A percentile compares a stretch with the other conserved stretches of the same genome.
Conservation (phyloP, 2,113 vertebrate genomes). For the Sceloporus tristichus region DNA sequence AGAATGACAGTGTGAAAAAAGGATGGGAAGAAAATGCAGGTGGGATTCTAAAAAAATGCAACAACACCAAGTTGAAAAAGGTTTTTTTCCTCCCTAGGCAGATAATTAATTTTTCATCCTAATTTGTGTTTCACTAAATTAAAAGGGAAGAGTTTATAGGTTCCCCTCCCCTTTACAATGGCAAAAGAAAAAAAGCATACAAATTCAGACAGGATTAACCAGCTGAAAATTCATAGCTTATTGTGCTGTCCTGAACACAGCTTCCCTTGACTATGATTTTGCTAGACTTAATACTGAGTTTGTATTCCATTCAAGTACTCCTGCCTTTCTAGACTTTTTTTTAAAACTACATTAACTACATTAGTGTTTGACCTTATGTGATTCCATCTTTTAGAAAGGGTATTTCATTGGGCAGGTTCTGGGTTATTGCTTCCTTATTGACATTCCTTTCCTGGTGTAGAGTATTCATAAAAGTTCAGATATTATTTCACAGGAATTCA, state of each 20-base stretch:
- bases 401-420: slow-evolving; percentile 3
- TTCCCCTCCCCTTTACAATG: too few species aligned
- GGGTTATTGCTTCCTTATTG: slow-evolving; percentile 17
- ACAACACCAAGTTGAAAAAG: too few species aligned
- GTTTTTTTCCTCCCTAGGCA: too few species aligned
- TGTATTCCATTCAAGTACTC: slow-evolving; percentile 14
- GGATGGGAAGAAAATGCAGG: too few species aligned
- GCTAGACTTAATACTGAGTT: background rate
- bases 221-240: background rate
- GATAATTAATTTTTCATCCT: background rate
- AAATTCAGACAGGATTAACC: background rate
- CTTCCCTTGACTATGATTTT: background rate
- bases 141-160: background rate
- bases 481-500: slow-evolving; percentile 58
- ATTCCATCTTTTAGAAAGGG: background rate
- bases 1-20: too few species aligned
- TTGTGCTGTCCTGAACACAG: fast-evolving
- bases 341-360: slow-evolving; percentile 21
- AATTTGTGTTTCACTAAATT: background rate
- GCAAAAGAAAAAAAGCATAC: background rate
- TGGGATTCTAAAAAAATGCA: too few species aligned
- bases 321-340: background rate
- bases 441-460: slow-evolving; percentile 42
- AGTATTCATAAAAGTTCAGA: slow-evolving; percentile 13
- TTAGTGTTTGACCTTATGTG: background rate